Evolutionary conservation across 2,888 invertebrate genomes (phyloP).

Genomic region (Clepsis dumicolana): DNA sequence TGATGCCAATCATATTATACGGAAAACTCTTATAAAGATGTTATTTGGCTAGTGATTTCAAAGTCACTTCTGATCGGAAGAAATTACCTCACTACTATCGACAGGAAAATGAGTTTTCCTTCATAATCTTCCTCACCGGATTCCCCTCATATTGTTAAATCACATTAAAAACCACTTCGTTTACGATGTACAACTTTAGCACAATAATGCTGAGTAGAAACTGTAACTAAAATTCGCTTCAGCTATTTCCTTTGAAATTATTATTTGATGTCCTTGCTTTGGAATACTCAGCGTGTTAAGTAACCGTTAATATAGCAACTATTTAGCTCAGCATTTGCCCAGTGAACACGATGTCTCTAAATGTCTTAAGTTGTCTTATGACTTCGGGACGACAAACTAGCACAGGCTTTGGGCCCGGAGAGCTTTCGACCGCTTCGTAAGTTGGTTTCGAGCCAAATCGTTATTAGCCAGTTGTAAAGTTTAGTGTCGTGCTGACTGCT

Average conservation of each 20-base stretch:
- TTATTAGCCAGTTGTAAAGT: conserved; percentile 42
- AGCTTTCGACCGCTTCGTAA: conserved; percentile 39
- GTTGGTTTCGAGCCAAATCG: conserved; percentile 43
- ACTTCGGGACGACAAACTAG: conserved; percentile 41
- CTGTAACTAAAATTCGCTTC: not conserved
- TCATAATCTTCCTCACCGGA: not conserved
- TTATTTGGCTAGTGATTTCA: too few species aligned
- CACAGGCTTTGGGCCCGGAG: conserved; percentile 29
- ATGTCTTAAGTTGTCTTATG: conserved; percentile 43
- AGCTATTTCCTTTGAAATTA: conserved; percentile 4
- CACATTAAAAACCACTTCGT: not conserved
- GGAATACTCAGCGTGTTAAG: conserved; percentile 19
- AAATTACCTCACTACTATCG: not conserved
- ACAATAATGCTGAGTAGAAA: not conserved
- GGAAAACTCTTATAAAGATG: too few species aligned
- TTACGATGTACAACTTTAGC: not conserved
- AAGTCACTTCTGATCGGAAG: not conserved
- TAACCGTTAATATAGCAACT: conserved; percentile 30
- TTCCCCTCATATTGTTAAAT: not conserved
- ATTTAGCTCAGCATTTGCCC: conserved; percentile 16
- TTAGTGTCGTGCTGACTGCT: conserved; percentile 34
- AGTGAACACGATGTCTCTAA: conserved; percentile 35
- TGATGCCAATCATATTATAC: too few species aligned
- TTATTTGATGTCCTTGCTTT: conserved; percentile 4
- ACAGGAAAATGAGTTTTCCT: not conserved